Conservation (phyloP, 1,140 invertebrate species). For the Neodiprion lecontei region DNA sequence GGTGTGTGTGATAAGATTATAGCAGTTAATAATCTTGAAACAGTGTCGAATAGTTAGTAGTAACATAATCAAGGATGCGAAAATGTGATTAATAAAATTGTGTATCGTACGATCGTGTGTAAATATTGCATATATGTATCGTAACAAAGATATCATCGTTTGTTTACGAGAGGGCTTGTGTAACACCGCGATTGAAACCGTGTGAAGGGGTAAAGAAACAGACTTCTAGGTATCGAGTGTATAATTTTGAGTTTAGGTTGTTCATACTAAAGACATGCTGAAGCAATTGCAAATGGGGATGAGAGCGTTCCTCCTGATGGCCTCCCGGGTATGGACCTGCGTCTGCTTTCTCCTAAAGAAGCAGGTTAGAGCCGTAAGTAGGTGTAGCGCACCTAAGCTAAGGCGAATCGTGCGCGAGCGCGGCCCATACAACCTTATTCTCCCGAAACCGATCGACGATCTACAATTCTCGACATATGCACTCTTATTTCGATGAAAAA, state of each 20-base stretch:
- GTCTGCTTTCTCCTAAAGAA: constrained; percentile 96
- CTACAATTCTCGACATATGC: background rate
- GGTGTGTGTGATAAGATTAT: constrained; percentile 36
- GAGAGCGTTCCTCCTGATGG: constrained; percentile 91
- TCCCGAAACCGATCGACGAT: background rate
- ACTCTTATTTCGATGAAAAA: too few relatives aligned
- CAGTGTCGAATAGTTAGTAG: background rate
- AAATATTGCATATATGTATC: background rate
- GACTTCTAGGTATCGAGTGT: background rate
- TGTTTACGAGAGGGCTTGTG: background rate
- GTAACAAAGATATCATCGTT: background rate
- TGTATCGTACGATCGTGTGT: background rate
- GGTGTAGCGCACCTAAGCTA: constrained; percentile 46
- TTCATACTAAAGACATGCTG: constrained; percentile 72
- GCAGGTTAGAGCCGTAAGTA: constrained; percentile 93
- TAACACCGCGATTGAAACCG: background rate
- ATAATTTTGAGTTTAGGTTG: background rate
- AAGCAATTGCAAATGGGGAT: constrained; percentile 97
- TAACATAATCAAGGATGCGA: background rate
- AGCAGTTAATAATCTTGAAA: background rate
- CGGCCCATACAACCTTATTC: background rate
- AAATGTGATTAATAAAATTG: background rate
- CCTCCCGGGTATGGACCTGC: constrained; percentile 97
- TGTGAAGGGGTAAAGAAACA: too few relatives aligned
- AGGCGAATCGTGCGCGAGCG: background rate